Evolutionary conservation across 2,797 vertebrate genomes (phyloP), one percentile per base, ranked within the genome.

Genomic region (Sebastes diploproa): DNA sequence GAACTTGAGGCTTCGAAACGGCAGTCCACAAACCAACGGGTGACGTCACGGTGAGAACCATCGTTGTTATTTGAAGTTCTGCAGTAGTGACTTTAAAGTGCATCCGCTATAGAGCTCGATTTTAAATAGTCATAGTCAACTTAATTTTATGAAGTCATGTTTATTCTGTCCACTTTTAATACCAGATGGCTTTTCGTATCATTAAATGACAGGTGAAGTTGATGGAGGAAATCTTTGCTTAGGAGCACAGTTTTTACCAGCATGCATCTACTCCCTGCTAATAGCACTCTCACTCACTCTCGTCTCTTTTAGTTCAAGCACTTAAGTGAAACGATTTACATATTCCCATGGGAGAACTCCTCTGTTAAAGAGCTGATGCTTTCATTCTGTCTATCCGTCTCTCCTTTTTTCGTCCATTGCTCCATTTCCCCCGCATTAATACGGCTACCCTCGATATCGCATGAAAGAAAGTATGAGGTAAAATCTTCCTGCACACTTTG

Each of bases 321-420:
- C 86, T 89, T 87, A 86, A 84, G 78, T 73, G 71, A 85, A 87
- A 89, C 65, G 82, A 91, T 89, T 92, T 85, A 87, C 75, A 85
- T 87, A 83, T 87, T 87, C 88, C 85, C 87, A 86, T 5, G 8
- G 59, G 85, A 87, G 34, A 12, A 80, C 74, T 72, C 62, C 77
- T 81, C 63, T 59, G 64, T 68, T 80, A 80, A 86, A 81, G 78
- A 90, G 75, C 69, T 63, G 82, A 88, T 85, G 73, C 87, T 80
- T 89, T 90, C 70, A 74, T 80, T 86, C 66, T n/a, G 27, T 87
- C 82, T 63, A 67, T 81, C 59, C 18, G 6, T 82, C 56, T 75
- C 68, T 68, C 32, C 25, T 72, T 81, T 78, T 64, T 64, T 42
- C 11, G 4, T 76, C 66, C 72, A 36, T 76, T 75, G 63, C 78